phyloP scores from a whole-genome alignment of 2,797 vertebrate species.

The Lindbergichthys nudifrons region DNA sequence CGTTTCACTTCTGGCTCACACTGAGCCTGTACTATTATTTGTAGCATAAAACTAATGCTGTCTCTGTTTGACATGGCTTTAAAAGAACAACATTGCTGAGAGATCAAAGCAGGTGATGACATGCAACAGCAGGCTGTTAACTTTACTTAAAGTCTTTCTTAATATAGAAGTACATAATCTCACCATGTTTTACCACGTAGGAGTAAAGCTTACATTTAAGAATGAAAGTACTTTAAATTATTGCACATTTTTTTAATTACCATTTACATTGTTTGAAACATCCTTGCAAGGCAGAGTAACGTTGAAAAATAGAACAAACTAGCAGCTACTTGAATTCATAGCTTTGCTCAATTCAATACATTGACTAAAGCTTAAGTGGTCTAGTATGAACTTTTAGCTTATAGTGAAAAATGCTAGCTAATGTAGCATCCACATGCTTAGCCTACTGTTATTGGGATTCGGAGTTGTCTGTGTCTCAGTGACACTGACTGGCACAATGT shows the following conservation, averaged over 20 bases:
- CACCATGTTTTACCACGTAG: neutral
- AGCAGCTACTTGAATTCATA: neutral
- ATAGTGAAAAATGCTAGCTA: neutral
- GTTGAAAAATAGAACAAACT: neutral
- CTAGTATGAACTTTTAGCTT: neutral
- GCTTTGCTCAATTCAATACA: neutral
- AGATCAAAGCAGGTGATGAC: slow-evolving; percentile 33
- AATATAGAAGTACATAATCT: neutral
- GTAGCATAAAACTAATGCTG: slow-evolving; percentile 31
- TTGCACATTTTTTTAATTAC: neutral
- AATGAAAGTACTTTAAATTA: neutral
- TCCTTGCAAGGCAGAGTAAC: neutral
- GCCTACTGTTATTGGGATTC: neutral
- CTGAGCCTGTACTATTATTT: slow-evolving; percentile 22
- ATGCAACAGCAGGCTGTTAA: slow-evolving; percentile 30
- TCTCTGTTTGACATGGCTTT: slow-evolving; percentile 51
- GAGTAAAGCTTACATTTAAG: neutral
- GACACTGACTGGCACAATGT: neutral
- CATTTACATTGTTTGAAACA: neutral
- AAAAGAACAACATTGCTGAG: slow-evolving; percentile 21
- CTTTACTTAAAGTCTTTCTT: slow-evolving; percentile 6
- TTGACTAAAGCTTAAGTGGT: neutral
- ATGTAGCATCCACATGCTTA: neutral
- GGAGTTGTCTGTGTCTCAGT: too few species aligned
- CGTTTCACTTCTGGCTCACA: slow-evolving; percentile 22